These are phyloP conservation scores for Drosophila triauraria DNA, from an alignment of 1,140 invertebrate species.

Conservation along the genomic window DNA sequence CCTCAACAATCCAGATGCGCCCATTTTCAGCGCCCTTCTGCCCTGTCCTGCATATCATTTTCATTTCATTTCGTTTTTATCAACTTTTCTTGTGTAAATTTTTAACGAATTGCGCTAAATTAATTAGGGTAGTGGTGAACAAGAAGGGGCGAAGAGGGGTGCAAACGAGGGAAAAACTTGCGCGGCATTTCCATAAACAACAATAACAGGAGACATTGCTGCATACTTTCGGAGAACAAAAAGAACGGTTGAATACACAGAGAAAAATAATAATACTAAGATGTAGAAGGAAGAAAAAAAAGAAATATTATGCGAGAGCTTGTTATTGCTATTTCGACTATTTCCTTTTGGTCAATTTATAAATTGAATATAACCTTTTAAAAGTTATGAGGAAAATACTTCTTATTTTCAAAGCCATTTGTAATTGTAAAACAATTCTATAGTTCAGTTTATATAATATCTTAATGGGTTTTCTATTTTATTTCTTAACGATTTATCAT, in stretches of 20 bases:
- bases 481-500: background rate
- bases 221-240: conserved; percentile 43
- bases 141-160: background rate
- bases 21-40: conserved; percentile 34
- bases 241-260: conserved; percentile 4
- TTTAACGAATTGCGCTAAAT: conserved; percentile 64
- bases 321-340: too few species aligned
- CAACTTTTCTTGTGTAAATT: conserved; percentile 57
- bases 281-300: background rate
- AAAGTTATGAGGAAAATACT: background rate
- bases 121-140: conserved; percentile 62
- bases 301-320: background rate
- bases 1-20: conserved; percentile 32
- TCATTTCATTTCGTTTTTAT: conserved; percentile 52
- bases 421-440: background rate
- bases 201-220: conserved; percentile 45
- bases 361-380: background rate
- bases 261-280: background rate
- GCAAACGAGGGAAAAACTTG: conserved; percentile 53
- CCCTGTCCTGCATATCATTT: conserved; percentile 46
- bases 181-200: conserved; percentile 63
- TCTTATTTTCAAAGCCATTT: background rate
- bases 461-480: too few species aligned
- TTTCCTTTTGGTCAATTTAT: background rate
- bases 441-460: too few species aligned